A percentile compares a stretch with the other conserved stretches of the same genome.
These are phyloP conservation scores for Elaphurus davidianus DNA, from an alignment of 2,113 vertebrate genomes.

Conservation along the genomic window DNA sequence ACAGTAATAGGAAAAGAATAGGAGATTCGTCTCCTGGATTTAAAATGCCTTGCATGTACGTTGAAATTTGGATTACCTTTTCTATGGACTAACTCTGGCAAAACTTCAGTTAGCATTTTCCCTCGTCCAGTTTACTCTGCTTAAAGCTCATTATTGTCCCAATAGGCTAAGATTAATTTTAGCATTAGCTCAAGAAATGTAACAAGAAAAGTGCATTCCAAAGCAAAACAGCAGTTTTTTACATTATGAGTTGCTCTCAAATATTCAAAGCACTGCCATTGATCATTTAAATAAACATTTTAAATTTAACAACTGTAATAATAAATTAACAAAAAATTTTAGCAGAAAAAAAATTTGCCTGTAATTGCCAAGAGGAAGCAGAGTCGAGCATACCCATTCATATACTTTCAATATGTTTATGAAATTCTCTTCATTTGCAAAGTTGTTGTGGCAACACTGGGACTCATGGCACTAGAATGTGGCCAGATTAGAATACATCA, in stretches of 20 bases:
- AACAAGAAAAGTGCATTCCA: background rate
- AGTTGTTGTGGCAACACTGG: background rate
- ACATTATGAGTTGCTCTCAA: conserved; percentile 23
- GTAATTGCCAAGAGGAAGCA: background rate
- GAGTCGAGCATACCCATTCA: background rate
- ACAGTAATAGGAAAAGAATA: background rate
- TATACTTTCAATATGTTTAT: background rate
- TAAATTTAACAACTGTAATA: background rate
- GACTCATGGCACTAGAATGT: background rate
- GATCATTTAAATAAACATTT: background rate
- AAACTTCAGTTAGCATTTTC: conserved; percentile 13
- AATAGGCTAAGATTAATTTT: conserved; percentile 41
- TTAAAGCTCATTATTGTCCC: conserved; percentile 28
- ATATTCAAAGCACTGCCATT: background rate
- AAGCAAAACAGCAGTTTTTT: conserved; percentile 21
- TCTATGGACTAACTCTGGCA: background rate
- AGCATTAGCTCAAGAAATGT: conserved; percentile 16
- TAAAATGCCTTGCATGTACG: background rate
- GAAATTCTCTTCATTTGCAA: conserved; percentile 14
- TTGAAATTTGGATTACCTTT: conserved; percentile 16
- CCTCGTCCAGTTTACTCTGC: background rate
- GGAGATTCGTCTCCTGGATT: background rate
- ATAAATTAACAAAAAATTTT: background rate
- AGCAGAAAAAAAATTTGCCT: background rate
- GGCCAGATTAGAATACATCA: background rate